Conservation (phyloP, 1,140 invertebrate species). For the Drosophila bocki region DNA sequence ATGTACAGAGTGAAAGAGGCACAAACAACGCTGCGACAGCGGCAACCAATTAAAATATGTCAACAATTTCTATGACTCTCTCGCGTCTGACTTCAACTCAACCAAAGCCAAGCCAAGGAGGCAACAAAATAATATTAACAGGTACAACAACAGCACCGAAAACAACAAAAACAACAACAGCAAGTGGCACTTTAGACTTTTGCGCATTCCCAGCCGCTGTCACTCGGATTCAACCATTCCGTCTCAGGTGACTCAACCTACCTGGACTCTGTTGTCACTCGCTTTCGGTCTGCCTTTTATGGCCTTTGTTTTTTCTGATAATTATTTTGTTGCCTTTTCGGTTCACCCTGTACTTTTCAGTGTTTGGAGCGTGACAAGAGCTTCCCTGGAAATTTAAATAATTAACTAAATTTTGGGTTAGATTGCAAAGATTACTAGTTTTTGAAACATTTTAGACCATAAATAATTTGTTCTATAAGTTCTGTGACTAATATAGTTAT, state of each 20-base stretch:
- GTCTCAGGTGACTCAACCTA: slow-evolving; percentile 77
- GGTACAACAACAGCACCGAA: slow-evolving; percentile 20
- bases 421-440: background rate
- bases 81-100: slow-evolving; percentile 61
- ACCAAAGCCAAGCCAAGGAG: slow-evolving; percentile 30
- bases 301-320: slow-evolving; percentile 50
- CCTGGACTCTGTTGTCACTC: slow-evolving; percentile 35
- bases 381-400: background rate
- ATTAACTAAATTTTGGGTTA: no score
- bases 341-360: slow-evolving; percentile 19
- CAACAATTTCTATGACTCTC: slow-evolving; percentile 64
- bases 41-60: slow-evolving; percentile 53
- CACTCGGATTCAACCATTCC: slow-evolving; percentile 37
- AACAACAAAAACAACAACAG: slow-evolving; percentile 51
- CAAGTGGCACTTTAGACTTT: slow-evolving; percentile 80
- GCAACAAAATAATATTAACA: slow-evolving; percentile 37
- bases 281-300: slow-evolving; percentile 50
- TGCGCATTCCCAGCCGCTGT: slow-evolving; percentile 78
- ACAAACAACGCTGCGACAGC: slow-evolving; percentile 4
- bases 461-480: background rate
- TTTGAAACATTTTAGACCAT: background rate
- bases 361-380: slow-evolving; percentile 10
- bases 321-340: slow-evolving; percentile 38
- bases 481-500: background rate
- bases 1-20: slow-evolving; percentile 56